phyloP scores from a whole-genome alignment of 2,113 vertebrate genomes.

The Hippoglossus stenolepis region DNA sequence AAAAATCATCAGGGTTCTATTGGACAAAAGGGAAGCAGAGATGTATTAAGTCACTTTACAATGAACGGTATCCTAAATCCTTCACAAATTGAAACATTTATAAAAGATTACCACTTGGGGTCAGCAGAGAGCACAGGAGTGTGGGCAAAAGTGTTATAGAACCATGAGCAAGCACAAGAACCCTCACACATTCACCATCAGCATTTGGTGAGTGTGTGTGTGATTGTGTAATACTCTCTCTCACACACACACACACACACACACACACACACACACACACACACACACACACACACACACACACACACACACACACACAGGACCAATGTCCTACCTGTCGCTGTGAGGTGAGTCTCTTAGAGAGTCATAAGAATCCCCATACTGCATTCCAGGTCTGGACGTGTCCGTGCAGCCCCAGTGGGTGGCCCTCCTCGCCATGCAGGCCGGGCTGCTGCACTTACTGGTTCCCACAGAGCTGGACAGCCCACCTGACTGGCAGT shows the following conservation, averaged over 20 bases:
- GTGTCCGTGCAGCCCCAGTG: conserved; percentile 88
- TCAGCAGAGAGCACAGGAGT: conserved; percentile 30
- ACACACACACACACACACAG: too few relatives aligned
- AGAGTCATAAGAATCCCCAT: conserved; percentile 94
- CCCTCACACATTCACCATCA: not conserved
- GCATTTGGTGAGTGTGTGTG: not conserved
- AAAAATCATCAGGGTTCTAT: too few relatives aligned
- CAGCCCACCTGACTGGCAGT: conserved; percentile 95
- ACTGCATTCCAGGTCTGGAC: conserved; percentile 82
- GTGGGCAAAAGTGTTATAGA: too few relatives aligned
- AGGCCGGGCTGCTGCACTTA: conserved; percentile 97
- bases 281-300: too few relatives aligned
- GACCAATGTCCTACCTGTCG: conserved; percentile 86
- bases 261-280: too few relatives aligned
- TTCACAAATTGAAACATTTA: too few relatives aligned
- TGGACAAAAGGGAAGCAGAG: not conserved
- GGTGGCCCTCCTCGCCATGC: conserved; percentile 90
- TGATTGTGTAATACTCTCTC: too few relatives aligned
- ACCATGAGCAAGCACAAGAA: too few relatives aligned
- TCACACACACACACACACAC: too few relatives aligned
- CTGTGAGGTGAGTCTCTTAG: conserved; percentile 96
- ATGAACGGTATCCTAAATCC: not conserved
- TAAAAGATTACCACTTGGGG: conserved; percentile 41
- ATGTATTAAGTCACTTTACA: not conserved
- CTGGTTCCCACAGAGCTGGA: conserved; percentile 97